Percentiles rank a stretch among this genome's conserved stretches.
phyloP scores from a whole-genome alignment of 2,797 vertebrate genomes.

The Sebastes vulpes region DNA sequence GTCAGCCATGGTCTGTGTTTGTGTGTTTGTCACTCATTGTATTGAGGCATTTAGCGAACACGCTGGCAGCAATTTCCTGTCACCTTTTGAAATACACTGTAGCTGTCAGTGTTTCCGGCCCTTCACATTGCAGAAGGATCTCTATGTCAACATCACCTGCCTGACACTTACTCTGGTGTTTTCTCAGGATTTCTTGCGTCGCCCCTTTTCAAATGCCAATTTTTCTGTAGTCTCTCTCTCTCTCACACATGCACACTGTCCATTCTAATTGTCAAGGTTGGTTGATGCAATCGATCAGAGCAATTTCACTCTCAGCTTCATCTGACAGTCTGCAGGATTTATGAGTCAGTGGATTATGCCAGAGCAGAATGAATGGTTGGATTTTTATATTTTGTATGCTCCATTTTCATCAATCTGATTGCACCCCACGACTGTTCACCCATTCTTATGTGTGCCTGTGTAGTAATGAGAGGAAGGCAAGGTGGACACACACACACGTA shows the following conservation, averaged over 20 bases:
- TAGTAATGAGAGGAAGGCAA: not conserved
- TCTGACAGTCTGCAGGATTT: slow-evolving; percentile 42
- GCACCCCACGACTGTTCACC: not conserved
- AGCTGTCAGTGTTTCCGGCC: slow-evolving; percentile 19
- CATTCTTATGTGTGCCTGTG: not conserved
- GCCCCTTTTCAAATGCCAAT: slow-evolving; percentile 37
- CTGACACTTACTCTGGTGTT: slow-evolving; percentile 7
- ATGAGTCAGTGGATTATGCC: slow-evolving; percentile 44
- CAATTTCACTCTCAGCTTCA: slow-evolving; percentile 50
- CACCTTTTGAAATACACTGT: slow-evolving; percentile 3
- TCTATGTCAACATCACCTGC: not conserved
- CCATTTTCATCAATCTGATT: slow-evolving; percentile 42
- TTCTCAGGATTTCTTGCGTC: not conserved
- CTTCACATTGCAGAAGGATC: slow-evolving; percentile 1
- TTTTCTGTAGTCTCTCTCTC: slow-evolving; percentile 13
- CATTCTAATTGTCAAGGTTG: slow-evolving; percentile 42
- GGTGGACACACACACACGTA: not conserved
- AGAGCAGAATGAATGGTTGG: slow-evolving; percentile 36
- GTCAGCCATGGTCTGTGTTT: not conserved
- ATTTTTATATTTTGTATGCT: slow-evolving; percentile 44
- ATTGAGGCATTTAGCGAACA: not conserved
- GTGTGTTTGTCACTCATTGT: not conserved
- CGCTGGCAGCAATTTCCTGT: not conserved
- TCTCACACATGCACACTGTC: not conserved
- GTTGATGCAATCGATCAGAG: slow-evolving; percentile 61